These are phyloP conservation scores for Spatulosminthurus flaviceps DNA, from an alignment of 2,888 invertebrate genomes.

Conservation along the genomic window DNA sequence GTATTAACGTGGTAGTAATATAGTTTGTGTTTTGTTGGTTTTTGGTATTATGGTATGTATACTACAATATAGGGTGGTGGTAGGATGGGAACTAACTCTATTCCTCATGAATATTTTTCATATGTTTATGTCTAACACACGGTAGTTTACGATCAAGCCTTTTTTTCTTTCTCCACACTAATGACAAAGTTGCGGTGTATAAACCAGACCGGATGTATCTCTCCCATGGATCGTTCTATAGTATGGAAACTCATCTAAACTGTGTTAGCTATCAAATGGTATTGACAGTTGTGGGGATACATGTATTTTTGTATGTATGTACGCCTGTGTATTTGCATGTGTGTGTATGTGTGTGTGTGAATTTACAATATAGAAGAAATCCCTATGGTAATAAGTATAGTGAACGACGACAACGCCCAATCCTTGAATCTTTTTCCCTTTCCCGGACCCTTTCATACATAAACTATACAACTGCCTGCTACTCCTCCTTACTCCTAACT, in stretches of 20 bases:
- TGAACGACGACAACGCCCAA: not conserved
- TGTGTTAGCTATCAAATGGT: conserved; percentile 2
- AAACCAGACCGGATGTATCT: conserved; percentile 37
- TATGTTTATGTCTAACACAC: not conserved
- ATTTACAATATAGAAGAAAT: too few species aligned
- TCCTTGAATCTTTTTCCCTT: not conserved
- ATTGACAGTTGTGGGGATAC: not conserved
- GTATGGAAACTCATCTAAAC: not conserved
- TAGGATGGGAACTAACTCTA: not conserved
- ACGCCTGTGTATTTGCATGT: not conserved
- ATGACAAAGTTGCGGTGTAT: conserved; percentile 35
- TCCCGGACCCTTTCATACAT: not conserved
- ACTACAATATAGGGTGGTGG: not conserved
- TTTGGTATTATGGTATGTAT: too few species aligned
- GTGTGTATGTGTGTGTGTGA: too few species aligned
- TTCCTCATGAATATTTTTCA: conserved; percentile 31
- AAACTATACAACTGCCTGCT: not conserved
- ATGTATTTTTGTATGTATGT: too few species aligned
- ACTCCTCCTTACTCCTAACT: not conserved
- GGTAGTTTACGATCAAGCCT: conserved; percentile 1
- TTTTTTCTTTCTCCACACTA: conserved; percentile 26
- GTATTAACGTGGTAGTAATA: too few species aligned
- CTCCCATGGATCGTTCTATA: not conserved
- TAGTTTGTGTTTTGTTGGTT: too few species aligned
- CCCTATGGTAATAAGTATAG: too few species aligned